Evolutionary conservation across 2,797 vertebrate genomes (phyloP), one percentile per base, ranked within the genome.

Genomic region (Acipenser oxyrinchus): DNA sequence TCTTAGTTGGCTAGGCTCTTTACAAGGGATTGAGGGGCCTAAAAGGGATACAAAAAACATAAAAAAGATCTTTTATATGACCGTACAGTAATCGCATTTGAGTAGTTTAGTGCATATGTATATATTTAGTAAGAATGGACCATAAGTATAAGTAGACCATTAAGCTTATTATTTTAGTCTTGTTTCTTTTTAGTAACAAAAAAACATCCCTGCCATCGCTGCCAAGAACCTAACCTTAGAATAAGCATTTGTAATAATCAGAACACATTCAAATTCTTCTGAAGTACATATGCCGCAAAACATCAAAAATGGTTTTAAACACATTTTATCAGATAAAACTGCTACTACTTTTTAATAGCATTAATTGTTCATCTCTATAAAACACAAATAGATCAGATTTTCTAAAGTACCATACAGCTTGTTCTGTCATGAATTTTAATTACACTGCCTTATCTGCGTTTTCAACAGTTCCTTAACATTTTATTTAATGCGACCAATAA

Each of bases 31-130:
- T 82, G 79, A 76, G 78, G 71, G 60, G 69, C 86, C 83, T 87
- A 84, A 86, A 87, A 83, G 78, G 86, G 86, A 86, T 37, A 89
- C 88, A 86, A 88, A 85, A 88, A 89, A 80, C 82, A 90, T 88
- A 87, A 87, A 85, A 90, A 88, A 85, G 82, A 85, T 76, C 85
- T 85, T 81, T 85, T 85, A 84, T 72, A 74, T 77, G 79, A 88
- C 85, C 74, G 72, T 68, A 57, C 67, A 62, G 87, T 89, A 89
- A 90, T 90, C 88, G 86, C 89, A 88, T 88, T 88, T 86, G 88
- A 88, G 83, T 85, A 86, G 87, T 90, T 90, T 89, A 86, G 74
- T 74, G 84, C 55, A 81, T 81, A 86, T 37, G 37, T 4, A 37
- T 37, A 4, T 37, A 37, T 37, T 4, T 37, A 37, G 78, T 79